Evolutionary conservation across 2,113 vertebrate genomes (phyloP).

Genomic region (Rhinoptilus africanus): DNA sequence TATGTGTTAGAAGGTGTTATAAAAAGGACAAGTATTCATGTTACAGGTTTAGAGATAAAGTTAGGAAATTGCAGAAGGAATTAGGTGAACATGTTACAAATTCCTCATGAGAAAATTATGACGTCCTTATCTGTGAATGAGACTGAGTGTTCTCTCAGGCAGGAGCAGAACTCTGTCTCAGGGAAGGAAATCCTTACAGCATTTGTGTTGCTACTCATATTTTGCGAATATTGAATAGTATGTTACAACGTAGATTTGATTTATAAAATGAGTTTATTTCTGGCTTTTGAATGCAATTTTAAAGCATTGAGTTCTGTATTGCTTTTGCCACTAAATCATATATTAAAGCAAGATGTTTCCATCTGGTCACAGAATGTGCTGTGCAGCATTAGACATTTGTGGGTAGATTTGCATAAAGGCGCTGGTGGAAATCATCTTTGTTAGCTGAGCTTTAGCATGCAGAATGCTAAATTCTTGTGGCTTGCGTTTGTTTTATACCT

Average conservation of each 20-base stretch:
- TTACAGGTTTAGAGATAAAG: not conserved
- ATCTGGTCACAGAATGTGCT: not conserved
- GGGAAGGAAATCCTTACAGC: not conserved
- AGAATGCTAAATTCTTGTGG: not conserved
- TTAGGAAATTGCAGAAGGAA: not conserved
- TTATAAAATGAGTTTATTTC: not conserved
- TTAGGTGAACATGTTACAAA: not conserved
- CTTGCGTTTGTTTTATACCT: not conserved
- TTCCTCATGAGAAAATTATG: not conserved
- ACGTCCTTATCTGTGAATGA: not conserved
- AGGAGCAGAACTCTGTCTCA: not conserved
- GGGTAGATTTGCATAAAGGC: not conserved
- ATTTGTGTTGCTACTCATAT: not conserved
- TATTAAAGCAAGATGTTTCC: not conserved
- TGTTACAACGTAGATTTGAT: not conserved
- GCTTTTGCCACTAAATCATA: not conserved
- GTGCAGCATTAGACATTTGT: not conserved
- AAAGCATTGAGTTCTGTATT: not conserved
- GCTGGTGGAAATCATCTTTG: not conserved
- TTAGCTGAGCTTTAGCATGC: not conserved
- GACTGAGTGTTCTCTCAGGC: not conserved
- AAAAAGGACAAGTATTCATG: not conserved
- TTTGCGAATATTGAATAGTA: not conserved
- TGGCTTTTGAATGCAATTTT: not conserved
- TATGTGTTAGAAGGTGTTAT: fast-evolving